Base-by-base conservation (phyloP, 2,888 invertebrate species). In the Mesorhabditis belari region DNA sequence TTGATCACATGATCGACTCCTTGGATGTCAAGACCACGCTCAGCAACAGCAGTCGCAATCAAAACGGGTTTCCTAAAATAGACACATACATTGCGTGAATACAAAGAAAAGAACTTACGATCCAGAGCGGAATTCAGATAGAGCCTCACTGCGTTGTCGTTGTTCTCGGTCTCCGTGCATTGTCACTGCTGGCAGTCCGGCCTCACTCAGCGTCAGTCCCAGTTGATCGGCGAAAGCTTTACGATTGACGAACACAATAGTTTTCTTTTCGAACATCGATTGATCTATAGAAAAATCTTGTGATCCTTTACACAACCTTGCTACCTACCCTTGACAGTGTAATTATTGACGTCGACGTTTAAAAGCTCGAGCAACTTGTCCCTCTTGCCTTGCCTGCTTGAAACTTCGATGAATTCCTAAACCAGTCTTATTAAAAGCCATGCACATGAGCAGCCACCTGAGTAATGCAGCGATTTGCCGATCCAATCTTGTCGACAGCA, bases 11-110 rank as follows among this genome's bases (percentile, higher is more conserved):
- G 64, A 29, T 64, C 1, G 93, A 83, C 60, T 23, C 63, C 63
- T 19, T n/a, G 24, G 55, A 63, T 63, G 58, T 63, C 63, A 21
- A 63, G 44, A 0, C 95, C 95, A 58, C 94, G 85, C 0, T 93
- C 90, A 0, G 93, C 93, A 0, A 95, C 94, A 0, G 90, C 90
- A 0, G 95, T 95, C 0, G 94, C 94, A 1, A 96, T 91, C 2
- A 96, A 61, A 21, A 63, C 52, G 9, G 63, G 60, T 4, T 26
- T 23, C 83, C 0, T 35, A 35, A 35, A n/a, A 9, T n/a, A n/a
- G 44, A 35, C n/a, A 17, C 12, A 35, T 17, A 35, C n/a, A n/a
- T n/a, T n/a, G n/a, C n/a, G n/a, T n/a, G n/a, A 35, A 35, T 17
- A 35, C n/a, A 35, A n/a, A 35, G 12, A n/a, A 35, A 35, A 17